These are phyloP conservation scores for Ceratosolen fusciceps DNA, from an alignment of 1,140 invertebrate genomes.

Conservation along the genomic window DNA sequence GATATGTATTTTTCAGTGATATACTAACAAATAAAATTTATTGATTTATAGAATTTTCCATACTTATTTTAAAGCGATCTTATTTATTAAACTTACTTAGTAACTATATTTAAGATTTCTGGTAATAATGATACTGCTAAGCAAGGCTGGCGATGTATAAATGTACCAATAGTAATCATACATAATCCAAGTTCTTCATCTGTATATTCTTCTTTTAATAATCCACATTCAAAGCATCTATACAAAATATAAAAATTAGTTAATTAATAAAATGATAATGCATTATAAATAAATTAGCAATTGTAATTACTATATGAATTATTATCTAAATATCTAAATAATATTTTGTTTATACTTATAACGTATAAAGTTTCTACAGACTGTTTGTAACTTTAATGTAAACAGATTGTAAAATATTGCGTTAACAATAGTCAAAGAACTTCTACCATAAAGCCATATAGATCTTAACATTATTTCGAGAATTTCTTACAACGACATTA, in stretches of 20 bases:
- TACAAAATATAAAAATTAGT: conserved; percentile 43
- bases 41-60: too few relatives aligned
- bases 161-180: conserved; percentile 94
- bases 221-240: conserved; percentile 86
- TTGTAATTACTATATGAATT: too few relatives aligned
- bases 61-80: background rate
- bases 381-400: too few relatives aligned
- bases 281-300: too few relatives aligned
- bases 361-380: too few relatives aligned
- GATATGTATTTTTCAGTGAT: conserved; percentile 81
- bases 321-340: too few relatives aligned
- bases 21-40: conserved; percentile 72
- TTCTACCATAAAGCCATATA: too few relatives aligned
- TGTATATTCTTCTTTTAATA: conserved; percentile 91
- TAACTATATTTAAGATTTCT: conserved; percentile 89
- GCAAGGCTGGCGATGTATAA: conserved; percentile 94
- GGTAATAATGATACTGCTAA: conserved; percentile 93
- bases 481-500: too few relatives aligned
- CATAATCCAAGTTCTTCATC: conserved; percentile 97
- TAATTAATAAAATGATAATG: background rate
- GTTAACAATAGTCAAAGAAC: too few relatives aligned
- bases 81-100: conserved; percentile 77
- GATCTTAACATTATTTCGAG: too few relatives aligned
- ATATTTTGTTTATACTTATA: too few relatives aligned
- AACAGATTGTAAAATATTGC: too few relatives aligned